Evolutionary conservation across 37 sponge, comb jelly and placozoan species (phyloP), one percentile per base, ranked within the genome.

Genomic region (Beroe forskalii): DNA sequence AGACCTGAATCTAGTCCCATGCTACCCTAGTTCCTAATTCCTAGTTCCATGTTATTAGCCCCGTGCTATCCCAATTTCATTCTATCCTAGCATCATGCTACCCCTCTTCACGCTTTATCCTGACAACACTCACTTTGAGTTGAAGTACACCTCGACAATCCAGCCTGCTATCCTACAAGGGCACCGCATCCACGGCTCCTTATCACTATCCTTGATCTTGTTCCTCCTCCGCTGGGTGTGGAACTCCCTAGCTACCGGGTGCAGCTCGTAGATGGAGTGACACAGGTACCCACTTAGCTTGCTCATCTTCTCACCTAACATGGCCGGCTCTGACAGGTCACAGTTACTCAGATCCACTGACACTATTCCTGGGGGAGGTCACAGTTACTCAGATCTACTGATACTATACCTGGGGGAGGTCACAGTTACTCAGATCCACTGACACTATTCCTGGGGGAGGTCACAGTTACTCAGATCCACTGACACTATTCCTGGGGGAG

Each of bases 201-300:
- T 35, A 2, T 80, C 86, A 0, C 24, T 19, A 1, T 80, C 86
- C 37, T 35, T 35, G 23, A 38, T 43, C 30, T 80, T 37, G 55
- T 80, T 80, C 48, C 86, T 41, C 31, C 86, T 41, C 55, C 35
- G 28, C 86, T 80, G 86, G 43, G 86, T 80, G 55, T 80, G 86
- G 35, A 33, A 80, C 86, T 80, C 86, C 48, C 86, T 80, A 20
- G 86, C 86, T 22, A 80, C 86, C 20, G 86, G 86, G 55, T 80
- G 86, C 4, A 80, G 86, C 86, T 80, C 86, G 55, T 80, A 80
- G n/a, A 80, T 80, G 23, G 86, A 80, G 86, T 80, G 86, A 41
- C 86, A 80, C 25, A 44, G 86, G 55, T 80, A 80, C 86, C 86
- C 86, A 25, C 55, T 44, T 24, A 80, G 55, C 55, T 80, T 80